A percentile compares a stretch with the other conserved stretches of the same genome.
These are phyloP conservation scores for Salticus scenicus DNA, from an alignment of 2,888 invertebrate genomes.

Conservation along the genomic window DNA sequence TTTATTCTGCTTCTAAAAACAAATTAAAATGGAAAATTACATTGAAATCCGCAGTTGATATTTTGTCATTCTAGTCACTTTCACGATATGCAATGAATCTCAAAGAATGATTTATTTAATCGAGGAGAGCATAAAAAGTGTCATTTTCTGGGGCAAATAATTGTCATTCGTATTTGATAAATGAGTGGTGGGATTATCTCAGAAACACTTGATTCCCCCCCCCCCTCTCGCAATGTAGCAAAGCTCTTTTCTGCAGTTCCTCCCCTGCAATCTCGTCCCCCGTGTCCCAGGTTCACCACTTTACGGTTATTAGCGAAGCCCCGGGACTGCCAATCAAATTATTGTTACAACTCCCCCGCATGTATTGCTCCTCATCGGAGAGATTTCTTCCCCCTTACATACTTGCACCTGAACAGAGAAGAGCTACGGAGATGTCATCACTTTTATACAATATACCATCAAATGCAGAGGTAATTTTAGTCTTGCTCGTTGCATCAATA, in stretches of 20 bases:
- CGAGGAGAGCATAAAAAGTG: neutral
- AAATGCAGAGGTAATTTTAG: neutral
- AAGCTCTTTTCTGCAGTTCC: conserved; percentile 35
- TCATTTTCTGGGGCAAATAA: neutral
- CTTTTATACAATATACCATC: neutral
- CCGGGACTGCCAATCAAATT: conserved; percentile 67
- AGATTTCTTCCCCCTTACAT: neutral
- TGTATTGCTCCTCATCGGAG: conserved; percentile 15
- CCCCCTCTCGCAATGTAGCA: conserved; percentile 53
- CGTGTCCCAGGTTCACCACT: conserved; percentile 67
- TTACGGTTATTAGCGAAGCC: conserved; percentile 66
- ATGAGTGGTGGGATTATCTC: conserved; percentile 62
- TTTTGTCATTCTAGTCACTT: neutral
- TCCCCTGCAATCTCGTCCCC: conserved; percentile 71
- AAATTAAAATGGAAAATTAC: too few relatives aligned
- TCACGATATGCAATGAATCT: neutral
- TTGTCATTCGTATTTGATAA: conserved; percentile 49
- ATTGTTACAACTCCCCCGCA: conserved; percentile 64
- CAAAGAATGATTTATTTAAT: conserved; percentile 3
- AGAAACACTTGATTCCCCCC: conserved; percentile 55
- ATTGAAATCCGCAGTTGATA: too few relatives aligned
- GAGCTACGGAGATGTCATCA: conserved; percentile 4
- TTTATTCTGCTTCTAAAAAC: too few relatives aligned
- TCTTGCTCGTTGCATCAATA: neutral
- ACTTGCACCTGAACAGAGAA: neutral